phyloP scores from a whole-genome alignment of 2,888 invertebrate species.

The Hymenopus coronatus region DNA sequence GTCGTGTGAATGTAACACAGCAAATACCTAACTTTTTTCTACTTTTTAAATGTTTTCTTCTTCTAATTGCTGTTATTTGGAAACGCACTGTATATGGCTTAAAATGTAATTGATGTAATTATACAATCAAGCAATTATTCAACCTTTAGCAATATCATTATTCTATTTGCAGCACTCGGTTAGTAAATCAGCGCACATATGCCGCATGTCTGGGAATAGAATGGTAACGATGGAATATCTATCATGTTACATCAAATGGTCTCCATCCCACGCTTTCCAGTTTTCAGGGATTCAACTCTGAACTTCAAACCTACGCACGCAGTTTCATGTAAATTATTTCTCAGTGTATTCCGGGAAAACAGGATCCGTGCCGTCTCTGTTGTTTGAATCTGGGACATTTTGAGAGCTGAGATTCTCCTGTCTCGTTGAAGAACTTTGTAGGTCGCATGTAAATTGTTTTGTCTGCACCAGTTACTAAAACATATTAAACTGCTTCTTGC shows the following conservation, averaged over 20 bases:
- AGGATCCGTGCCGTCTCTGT: neutral
- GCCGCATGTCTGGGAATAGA: neutral
- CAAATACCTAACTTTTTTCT: no score
- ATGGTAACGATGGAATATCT: neutral
- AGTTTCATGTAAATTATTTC: neutral
- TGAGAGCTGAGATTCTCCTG: neutral
- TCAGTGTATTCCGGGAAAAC: neutral
- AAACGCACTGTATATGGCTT: no score
- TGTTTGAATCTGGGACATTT: neutral
- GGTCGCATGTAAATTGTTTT: neutral
- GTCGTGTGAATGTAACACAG: no score
- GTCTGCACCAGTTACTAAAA: neutral
- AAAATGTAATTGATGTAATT: no score
- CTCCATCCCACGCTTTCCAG: neutral
- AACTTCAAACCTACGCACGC: neutral
- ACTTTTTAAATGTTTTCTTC: no score
- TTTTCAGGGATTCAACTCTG: neutral
- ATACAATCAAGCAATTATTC: no score
- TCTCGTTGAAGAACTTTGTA: neutral
- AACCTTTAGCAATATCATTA: no score
- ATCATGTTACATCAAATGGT: neutral
- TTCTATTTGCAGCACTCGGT: no score
- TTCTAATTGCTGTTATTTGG: no score
- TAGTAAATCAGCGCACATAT: no score
- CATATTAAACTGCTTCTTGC: neutral